Evolutionary conservation across 2,888 invertebrate genomes (phyloP), one percentile per base, ranked within the genome.

Genomic region (Apoda limacodes): DNA sequence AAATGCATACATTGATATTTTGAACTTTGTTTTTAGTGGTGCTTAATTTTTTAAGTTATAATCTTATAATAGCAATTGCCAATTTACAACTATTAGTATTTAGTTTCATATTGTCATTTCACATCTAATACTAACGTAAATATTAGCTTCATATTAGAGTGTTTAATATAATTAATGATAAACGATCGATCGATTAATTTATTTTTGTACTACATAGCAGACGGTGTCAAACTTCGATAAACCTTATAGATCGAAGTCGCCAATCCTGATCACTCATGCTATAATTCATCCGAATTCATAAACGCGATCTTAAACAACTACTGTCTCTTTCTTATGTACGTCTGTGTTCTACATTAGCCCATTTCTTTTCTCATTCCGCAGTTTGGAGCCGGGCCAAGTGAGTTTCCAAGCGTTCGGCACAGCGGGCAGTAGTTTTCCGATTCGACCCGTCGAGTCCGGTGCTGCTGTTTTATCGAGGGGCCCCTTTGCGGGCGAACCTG

Each of bases 371-470:
- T 75, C 78, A 75, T 78, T 78, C 81, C 72, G 67, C 82, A 78
- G 81, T 66, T 82, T 83, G 82, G 81, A 82, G 70, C 68, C 75
- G 75, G 69, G 82, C 81, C 82, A 82, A 82, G 65, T 66, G 67
- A 70, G 70, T 71, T 80, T 80, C 58, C 80, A 71, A 75, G 71
- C 76, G 74, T 72, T 70, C 68, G 64, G 64, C 52, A 59, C 67
- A 58, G 71, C 72, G 60, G 66, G 54, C 71, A 71, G 75, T 80
- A 80, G 80, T 80, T 78, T 80, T 78, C 75, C 78, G 70, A 75
- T 61, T 59, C 63, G 48, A 49, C 60, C 68, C 70, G 72, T 59
- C 69, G 78, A 67, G 75, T 62, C 67, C 68, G 66, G 76, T 75
- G 62, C 70, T 67, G 60, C 63, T 66, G 52, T 62, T 48, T 53